These are phyloP conservation scores for Alsophila aescularia DNA, from an alignment of 2,888 invertebrate genomes.

Conservation along the genomic window DNA sequence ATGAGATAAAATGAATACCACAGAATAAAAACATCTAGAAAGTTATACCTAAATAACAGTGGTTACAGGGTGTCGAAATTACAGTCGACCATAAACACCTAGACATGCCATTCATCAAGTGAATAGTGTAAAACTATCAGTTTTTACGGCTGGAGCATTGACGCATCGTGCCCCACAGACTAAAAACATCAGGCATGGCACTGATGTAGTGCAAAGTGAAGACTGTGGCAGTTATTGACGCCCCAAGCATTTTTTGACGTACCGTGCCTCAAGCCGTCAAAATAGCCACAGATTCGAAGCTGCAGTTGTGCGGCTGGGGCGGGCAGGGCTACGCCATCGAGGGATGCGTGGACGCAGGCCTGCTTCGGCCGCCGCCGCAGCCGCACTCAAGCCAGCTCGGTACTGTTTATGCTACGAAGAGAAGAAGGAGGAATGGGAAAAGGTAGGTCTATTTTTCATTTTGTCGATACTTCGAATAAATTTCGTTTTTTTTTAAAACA, in stretches of 20 bases:
- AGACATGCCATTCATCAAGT: constrained; percentile 3
- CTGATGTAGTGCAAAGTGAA: constrained; percentile 12
- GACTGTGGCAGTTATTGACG: constrained; percentile 13
- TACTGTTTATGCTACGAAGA: constrained; percentile 98
- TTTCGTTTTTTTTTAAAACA: too few species aligned
- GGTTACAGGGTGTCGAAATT: not conserved
- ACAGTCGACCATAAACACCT: not conserved
- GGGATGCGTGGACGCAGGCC: constrained; percentile 91
- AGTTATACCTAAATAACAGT: not conserved
- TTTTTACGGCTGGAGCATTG: not conserved
- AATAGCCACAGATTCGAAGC: constrained; percentile 79
- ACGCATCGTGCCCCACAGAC: not conserved
- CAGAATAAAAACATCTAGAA: not conserved
- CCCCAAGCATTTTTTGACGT: constrained; percentile 12
- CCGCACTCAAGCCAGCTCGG: constrained; percentile 93
- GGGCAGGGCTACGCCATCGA: constrained; percentile 82
- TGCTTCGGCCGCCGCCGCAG: constrained; percentile 90
- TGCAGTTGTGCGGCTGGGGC: constrained; percentile 79
- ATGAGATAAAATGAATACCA: too few species aligned
- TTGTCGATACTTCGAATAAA: not conserved
- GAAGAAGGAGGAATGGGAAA: constrained; percentile 97
- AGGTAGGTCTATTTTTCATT: constrained; percentile 86
- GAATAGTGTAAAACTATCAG: not conserved
- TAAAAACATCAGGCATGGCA: constrained; percentile 11
- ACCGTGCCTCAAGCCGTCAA: constrained; percentile 62